Base-by-base conservation (phyloP, 2,888 invertebrate species). In the Eristalis pertinax region DNA sequence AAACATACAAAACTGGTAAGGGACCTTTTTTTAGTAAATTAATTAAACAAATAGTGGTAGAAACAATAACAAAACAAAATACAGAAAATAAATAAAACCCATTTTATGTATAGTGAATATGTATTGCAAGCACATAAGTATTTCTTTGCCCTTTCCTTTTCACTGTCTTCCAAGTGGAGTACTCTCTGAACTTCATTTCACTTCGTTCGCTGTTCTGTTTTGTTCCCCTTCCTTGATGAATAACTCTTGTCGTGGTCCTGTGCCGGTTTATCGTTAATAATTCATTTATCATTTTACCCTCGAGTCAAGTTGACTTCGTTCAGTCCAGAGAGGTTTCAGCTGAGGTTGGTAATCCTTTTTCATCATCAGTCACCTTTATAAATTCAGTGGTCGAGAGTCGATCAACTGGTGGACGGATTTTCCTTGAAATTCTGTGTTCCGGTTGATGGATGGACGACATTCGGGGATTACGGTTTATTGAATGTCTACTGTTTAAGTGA, bases 21-120 rank as follows among this genome's bases (percentile, higher is more conserved):
- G 92, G 92, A 92, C 92, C 92, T 92, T 92, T 92, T 92, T 91
- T 91, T 92, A 92, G 91, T 85, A 63, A 84, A 86, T 67, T 80
- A 82, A 87, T 75, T 65, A 69, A 58, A 73, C 26, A 60, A 22
- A 68, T 79, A 82, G 38, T 91, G 90, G 90, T 91, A 92, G 90
- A 70, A 60, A 80, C 13, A 76, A 63, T 19, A 84, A 72, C 63
- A 58, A 8, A 65, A 32, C 13, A 43, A 60, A 24, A 60, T 3
- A 35, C 15, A 60, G 24, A 60, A 26, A 62, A 62, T 65, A 11
- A 70, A 24, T 58, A 29, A 60, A 35, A 68, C 0, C 13, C 15
- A 63, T 24, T 60, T 72, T 65, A 24, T 83, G 72, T 83, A 80
- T 64, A 68, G 64, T 73, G 8, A 50, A 50, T 50, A 50, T 50